A percentile compares a stretch with the other conserved stretches of the same genome.
Evolutionary conservation across 1,140 invertebrate genomes (phyloP).

Genomic region (Odontomachus brunneus): DNA sequence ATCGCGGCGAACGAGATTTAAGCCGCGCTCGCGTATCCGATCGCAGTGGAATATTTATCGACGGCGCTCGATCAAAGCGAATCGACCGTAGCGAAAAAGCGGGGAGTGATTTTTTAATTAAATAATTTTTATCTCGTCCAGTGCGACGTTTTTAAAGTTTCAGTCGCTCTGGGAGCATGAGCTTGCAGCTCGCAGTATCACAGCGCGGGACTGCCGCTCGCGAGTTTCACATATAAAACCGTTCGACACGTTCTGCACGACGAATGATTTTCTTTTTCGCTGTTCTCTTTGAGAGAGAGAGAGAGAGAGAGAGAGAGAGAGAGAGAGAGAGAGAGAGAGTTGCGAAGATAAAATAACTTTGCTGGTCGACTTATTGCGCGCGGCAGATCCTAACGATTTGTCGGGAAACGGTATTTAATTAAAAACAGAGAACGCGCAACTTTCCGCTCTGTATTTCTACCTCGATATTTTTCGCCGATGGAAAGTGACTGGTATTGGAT

Average conservation of each 20-base stretch:
- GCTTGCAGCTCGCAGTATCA: slow-evolving; percentile 44
- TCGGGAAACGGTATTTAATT: slow-evolving; percentile 55
- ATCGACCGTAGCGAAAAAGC: slow-evolving; percentile 14
- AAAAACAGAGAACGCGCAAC: slow-evolving; percentile 33
- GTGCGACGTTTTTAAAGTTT: slow-evolving; percentile 46
- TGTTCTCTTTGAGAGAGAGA: slow-evolving; percentile 32
- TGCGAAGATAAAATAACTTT: slow-evolving; percentile 45
- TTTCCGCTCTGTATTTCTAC: slow-evolving; percentile 40
- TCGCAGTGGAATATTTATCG: slow-evolving; percentile 8
- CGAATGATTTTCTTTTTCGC: slow-evolving; percentile 51
- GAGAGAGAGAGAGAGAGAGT: slow-evolving; percentile 20
- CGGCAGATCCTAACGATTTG: slow-evolving; percentile 25
- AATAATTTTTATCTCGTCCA: slow-evolving; percentile 17
- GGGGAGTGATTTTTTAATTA: slow-evolving; percentile 38
- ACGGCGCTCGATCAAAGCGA: slow-evolving; percentile 4
- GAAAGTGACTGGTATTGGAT: slow-evolving; percentile 27
- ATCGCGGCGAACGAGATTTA: slow-evolving; percentile 6
- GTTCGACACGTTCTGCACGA: slow-evolving; percentile 46
- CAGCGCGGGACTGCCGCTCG: slow-evolving; percentile 18
- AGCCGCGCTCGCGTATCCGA: neutral
- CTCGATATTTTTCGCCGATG: slow-evolving; percentile 36
- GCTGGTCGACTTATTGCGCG: slow-evolving; percentile 44
- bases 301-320: slow-evolving; percentile 18
- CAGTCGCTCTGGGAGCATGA: slow-evolving; percentile 29
- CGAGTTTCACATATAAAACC: slow-evolving; percentile 49